Conservation (phyloP, 1,140 invertebrate species). For the Drusus annulatus region DNA sequence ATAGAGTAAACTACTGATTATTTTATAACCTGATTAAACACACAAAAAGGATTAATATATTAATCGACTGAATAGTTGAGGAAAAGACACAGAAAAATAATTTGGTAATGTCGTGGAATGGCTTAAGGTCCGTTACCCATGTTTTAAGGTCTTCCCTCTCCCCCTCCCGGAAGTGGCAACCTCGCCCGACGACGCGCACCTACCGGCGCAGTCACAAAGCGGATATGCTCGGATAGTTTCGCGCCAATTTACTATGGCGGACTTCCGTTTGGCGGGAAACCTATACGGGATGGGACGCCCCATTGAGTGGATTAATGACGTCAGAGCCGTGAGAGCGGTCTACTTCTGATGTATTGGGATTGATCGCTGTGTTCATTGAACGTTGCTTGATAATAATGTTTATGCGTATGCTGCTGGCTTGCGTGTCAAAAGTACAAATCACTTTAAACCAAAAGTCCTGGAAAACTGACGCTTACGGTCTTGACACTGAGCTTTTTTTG, state of each 20-base stretch:
- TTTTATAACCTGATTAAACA: no score
- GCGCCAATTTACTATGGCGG: slow-evolving; percentile 59
- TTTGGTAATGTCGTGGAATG: no score
- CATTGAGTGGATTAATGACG: slow-evolving; percentile 12
- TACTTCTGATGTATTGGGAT: not conserved
- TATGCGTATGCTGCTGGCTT: no score
- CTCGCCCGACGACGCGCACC: slow-evolving; percentile 2
- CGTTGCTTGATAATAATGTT: not conserved
- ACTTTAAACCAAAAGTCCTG: no score
- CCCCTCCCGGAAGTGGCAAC: not conserved
- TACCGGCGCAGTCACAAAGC: slow-evolving; percentile 35
- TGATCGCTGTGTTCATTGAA: not conserved
- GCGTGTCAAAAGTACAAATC: no score
- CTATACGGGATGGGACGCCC: slow-evolving; percentile 4
- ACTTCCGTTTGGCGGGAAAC: slow-evolving; percentile 52
- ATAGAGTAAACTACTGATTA: no score
- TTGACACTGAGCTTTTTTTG: no score
- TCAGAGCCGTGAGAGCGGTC: slow-evolving; percentile 6
- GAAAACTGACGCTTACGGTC: no score
- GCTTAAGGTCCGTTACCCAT: no score
- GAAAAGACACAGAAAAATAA: no score
- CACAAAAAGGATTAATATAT: no score
- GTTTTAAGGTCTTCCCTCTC: not conserved
- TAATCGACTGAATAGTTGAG: no score
- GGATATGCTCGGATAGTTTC: slow-evolving; percentile 53